phyloP scores from a whole-genome alignment of 1,140 invertebrate genomes.

The Ridgeia piscesae region DNA sequence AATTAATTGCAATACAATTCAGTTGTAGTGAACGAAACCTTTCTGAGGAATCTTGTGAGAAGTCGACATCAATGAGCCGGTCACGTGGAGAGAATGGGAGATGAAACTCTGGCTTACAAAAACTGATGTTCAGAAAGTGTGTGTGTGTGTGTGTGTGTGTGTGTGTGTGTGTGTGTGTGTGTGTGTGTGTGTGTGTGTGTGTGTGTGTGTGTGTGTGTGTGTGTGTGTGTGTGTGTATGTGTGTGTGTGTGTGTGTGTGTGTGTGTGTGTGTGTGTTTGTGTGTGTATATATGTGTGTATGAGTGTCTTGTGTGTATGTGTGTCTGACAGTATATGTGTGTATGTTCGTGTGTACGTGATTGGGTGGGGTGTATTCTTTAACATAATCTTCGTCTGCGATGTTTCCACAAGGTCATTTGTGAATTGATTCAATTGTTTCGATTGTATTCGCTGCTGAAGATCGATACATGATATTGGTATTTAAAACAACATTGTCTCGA shows the following conservation, averaged over 20 bases:
- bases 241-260: too few species aligned
- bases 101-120: too few species aligned
- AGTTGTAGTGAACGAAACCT: too few species aligned
- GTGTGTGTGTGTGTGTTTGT: not conserved
- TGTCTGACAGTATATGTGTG: not conserved
- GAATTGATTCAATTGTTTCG: too few species aligned
- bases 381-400: not conserved
- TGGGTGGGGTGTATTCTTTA: not conserved
- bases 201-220: not conserved
- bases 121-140: too few species aligned
- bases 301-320: not conserved
- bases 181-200: not conserved
- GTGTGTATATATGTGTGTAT: not conserved
- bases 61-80: too few species aligned
- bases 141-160: too few species aligned
- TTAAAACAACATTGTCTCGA: not conserved
- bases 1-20: too few species aligned
- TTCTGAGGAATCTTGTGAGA: too few species aligned
- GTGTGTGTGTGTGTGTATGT: not conserved
- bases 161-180: too few species aligned
- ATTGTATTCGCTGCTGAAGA: not conserved
- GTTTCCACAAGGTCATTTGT: not conserved
- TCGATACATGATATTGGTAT: not conserved
- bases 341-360: not conserved
- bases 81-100: too few species aligned